Evolutionary conservation across 2,888 invertebrate species (phyloP).

Genomic region (Brachyopa scutellaris): DNA sequence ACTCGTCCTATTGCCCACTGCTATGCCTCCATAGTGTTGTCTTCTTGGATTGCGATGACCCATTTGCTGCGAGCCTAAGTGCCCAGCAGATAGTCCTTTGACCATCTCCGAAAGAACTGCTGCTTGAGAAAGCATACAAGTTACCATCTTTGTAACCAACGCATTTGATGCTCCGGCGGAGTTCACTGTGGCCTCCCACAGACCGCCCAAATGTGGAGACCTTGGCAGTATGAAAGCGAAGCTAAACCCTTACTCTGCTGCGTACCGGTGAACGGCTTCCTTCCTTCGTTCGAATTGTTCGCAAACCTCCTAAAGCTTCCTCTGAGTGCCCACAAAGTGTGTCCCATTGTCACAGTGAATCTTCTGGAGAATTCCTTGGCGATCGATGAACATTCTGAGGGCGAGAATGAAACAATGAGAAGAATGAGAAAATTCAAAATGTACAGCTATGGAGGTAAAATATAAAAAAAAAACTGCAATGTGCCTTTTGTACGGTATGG

Average conservation of each 20-base stretch:
- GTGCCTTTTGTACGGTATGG: slow-evolving; percentile 44
- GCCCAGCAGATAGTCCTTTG: slow-evolving; percentile 51
- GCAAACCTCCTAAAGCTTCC: background rate
- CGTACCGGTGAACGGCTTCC: too few species aligned
- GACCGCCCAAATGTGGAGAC: slow-evolving; percentile 61
- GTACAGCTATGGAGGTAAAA: slow-evolving; percentile 63
- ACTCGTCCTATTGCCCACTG: too few species aligned
- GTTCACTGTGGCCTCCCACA: too few species aligned
- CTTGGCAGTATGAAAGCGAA: slow-evolving; percentile 64
- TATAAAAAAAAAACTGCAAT: too few species aligned
- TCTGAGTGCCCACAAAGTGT: slow-evolving; percentile 53
- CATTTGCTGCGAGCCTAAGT: too few species aligned
- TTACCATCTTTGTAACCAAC: slow-evolving; percentile 30
- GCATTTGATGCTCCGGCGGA: slow-evolving; percentile 27
- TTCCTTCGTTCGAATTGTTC: too few species aligned
- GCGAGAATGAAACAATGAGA: slow-evolving; percentile 64
- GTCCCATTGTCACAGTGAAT: slow-evolving; percentile 62
- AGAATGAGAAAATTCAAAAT: slow-evolving; percentile 67
- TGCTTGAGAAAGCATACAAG: slow-evolving; percentile 40
- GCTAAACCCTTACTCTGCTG: slow-evolving; percentile 43
- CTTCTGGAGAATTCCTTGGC: slow-evolving; percentile 36
- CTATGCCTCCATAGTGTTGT: slow-evolving; percentile 32
- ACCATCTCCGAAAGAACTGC: slow-evolving; percentile 47
- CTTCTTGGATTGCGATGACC: slow-evolving; percentile 40
- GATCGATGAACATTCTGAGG: too few species aligned